Evolutionary conservation across 2,797 vertebrate genomes (phyloP), one percentile per base, ranked within the genome.

Genomic region (Enoplosus armatus): DNA sequence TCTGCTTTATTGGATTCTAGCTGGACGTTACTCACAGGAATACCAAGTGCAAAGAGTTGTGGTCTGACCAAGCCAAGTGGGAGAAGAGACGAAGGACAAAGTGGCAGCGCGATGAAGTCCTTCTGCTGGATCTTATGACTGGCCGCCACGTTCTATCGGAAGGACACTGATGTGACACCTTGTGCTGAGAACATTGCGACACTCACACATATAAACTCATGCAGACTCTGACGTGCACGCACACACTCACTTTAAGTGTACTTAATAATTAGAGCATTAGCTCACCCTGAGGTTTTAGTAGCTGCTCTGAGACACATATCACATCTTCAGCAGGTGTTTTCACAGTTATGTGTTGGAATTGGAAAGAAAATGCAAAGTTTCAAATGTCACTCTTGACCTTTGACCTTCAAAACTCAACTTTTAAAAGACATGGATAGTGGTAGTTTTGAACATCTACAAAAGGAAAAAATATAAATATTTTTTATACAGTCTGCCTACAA

Each of bases 1-100:
- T 60, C 60, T 58, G 76, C 85, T 83, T 82, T 81, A 86, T 78
- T 84, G 81, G 72, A 88, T 89, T 80, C 61, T 15, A 59, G 6
- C 72, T 60, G 71, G 86, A 54, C 69, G 24, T 65, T 33, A 72
- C 72, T 73, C 72, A 67, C 77, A 87, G 81, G 80, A 89, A 77
- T 81, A 82, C 68, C 62, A 85, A 90, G 78, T 69, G 60, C 60
- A 70, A 79, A 61, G 66, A 84, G 60, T 60, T 68, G 69, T 41
- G 62, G 48, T 73, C 41, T 39, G 77, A 66, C 43, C 12, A 26
- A 61, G 47, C 62, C 35, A 60, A 85, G 77, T 16, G 24, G n/a
- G 39, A 61, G 70, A 67, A 1, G 20, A 60, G 56, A 56, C 4
- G 24, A 75, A 86, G 87, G 72, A 65, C 75, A 72, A 73, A 67